Evolutionary conservation across 2,797 vertebrate species (phyloP).

Genomic region (Lophotriccus pileatus): DNA sequence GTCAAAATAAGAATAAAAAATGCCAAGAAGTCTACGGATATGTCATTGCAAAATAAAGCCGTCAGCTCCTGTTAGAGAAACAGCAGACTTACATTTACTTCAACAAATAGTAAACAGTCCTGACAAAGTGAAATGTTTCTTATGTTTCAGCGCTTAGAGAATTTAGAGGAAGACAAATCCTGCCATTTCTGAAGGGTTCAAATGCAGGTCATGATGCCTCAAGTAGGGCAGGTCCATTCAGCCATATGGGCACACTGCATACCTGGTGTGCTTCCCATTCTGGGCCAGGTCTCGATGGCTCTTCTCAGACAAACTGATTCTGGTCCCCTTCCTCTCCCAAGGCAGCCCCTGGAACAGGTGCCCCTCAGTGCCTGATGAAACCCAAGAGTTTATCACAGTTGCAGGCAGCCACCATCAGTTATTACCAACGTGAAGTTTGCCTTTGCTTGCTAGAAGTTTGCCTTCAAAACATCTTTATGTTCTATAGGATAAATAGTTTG

Average conservation of each 20-base stretch:
- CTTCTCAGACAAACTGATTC: background rate
- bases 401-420: rapidly evolving
- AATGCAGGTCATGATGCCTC: background rate
- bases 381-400: background rate
- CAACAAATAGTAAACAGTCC: conserved; percentile 47
- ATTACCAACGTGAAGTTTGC: rapidly evolving
- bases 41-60: conserved; percentile 17
- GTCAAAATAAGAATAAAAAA: conserved; percentile 61
- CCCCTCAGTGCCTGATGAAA: background rate
- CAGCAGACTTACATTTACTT: conserved; percentile 56
- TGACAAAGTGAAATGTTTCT: conserved; percentile 66
- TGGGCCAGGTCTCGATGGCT: background rate
- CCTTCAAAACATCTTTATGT: background rate
- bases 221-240: background rate
- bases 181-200: conserved; percentile 32
- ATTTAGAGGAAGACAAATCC: conserved; percentile 50
- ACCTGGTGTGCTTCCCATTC: background rate
- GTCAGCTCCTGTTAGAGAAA: conserved; percentile 52
- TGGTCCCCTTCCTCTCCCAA: background rate
- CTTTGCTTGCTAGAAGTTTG: background rate
- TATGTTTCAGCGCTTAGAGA: conserved; percentile 3
- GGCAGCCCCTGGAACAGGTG: background rate
- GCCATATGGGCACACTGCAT: rapidly evolving
- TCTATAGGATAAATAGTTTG: background rate
- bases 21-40: conserved; percentile 31